Conservation (phyloP, 2,113 vertebrate species). For the Alligator mississippiensis region DNA sequence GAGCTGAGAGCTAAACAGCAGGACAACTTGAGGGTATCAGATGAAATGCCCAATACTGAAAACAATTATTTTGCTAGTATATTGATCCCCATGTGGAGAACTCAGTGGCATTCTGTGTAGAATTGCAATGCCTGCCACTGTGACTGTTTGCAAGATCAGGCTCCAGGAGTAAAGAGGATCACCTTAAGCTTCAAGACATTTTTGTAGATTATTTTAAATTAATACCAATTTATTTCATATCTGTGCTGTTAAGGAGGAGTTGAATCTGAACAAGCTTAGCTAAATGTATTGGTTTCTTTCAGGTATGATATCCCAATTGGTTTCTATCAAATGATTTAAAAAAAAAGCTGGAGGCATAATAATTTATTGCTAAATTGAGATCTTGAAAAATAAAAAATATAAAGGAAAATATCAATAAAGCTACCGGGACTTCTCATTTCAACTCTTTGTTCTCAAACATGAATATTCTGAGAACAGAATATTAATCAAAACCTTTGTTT, state of each 20-base stretch:
- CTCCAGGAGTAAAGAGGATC: accelerated
- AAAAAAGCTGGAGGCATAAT: background rate
- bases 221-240: accelerated
- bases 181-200: background rate
- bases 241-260: background rate
- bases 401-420: background rate
- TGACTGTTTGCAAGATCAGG: accelerated
- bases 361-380: background rate
- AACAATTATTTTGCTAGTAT: background rate
- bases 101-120: background rate
- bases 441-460: background rate
- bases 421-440: background rate
- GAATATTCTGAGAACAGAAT: background rate
- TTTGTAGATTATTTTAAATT: background rate
- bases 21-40: accelerated
- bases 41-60: background rate
- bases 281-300: background rate
- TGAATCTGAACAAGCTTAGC: background rate
- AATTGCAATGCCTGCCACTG: background rate
- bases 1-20: background rate
- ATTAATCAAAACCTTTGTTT: background rate
- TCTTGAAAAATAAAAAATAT: background rate
- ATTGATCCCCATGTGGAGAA: background rate
- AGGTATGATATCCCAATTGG: background rate
- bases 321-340: background rate